A percentile compares a stretch with the other conserved stretches of the same genome.
phyloP scores from a whole-genome alignment of 2,113 vertebrate genomes.

The Mirounga angustirostris region DNA sequence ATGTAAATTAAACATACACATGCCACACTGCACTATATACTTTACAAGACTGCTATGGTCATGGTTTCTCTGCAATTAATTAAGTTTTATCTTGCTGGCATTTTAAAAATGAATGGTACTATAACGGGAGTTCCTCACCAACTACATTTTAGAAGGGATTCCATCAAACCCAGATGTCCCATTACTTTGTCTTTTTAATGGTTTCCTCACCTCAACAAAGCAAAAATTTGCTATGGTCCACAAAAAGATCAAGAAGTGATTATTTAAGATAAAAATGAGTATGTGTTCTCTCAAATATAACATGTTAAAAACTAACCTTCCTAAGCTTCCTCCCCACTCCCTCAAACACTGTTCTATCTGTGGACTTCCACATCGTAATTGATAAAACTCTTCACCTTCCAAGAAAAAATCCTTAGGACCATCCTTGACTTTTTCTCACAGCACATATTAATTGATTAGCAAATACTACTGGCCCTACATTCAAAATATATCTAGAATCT shows the following conservation, averaged over 20 bases:
- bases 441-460: background rate
- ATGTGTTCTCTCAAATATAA: background rate
- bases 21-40: background rate
- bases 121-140: background rate
- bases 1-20: background rate
- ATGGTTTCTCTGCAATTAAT: background rate
- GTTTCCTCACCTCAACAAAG: background rate
- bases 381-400: background rate
- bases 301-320: background rate
- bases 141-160: background rate
- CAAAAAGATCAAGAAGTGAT: background rate
- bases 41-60: background rate
- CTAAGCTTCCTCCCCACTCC: background rate
- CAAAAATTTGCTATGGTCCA: background rate
- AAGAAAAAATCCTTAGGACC: background rate
- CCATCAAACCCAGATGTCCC: background rate
- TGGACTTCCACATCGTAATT: background rate
- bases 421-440: background rate
- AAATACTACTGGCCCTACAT: background rate
- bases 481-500: background rate
- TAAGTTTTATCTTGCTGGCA: background rate
- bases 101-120: background rate
- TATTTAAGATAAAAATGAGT: conserved; percentile 17
- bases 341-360: background rate
- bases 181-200: background rate